Base-by-base conservation (phyloP, 2,113 vertebrate species). In the Poeciliopsis turrubarensis region DNA sequence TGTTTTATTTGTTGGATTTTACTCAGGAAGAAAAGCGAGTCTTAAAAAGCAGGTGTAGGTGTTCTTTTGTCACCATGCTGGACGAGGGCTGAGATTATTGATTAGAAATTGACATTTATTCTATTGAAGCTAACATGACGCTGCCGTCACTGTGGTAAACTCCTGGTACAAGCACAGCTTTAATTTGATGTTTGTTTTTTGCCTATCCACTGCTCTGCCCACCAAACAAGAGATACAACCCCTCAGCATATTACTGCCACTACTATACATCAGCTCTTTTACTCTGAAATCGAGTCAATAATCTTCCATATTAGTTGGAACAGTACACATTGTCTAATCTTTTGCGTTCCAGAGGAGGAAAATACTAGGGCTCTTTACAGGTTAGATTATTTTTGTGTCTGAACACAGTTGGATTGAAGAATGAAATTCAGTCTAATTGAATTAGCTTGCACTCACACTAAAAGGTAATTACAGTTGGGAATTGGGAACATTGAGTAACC, bases 91-190 rank as follows among this genome's bases (percentile, higher is more conserved):
- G 34, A 60, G 22, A 13, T 66, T n/a, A 63, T 73, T n/a, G 10
- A 62, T 41, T 34, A 66, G 32, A 65, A 65, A 34, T 60, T 37
- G 27, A 65, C 34, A 32, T 67, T 62, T 13, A 29, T 68, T 62
- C 5, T 63, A 3, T 4, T 41, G 39, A 41, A 14, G 39, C 39
- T 15, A 62, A 27, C 51, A 61, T 34, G 25, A 66, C 67, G 26
- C 32, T 41, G 15, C 32, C 13, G 2, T 30, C 14, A 6, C 27
- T 6, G 31, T 68, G 27, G 25, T 15, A n/a, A 61, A 31, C 0
- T 7, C 29, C 10, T 2, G 4, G 30, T 54, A 30, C 31, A 22
- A n/a, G 54, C 22, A 37, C 32, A 32, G 29, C 15, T 61, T 3
- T 6, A 10, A 8, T 63, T 39, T 0, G n/a, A 73, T 39, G 0